phyloP scores from a whole-genome alignment of 2,113 vertebrate genomes.

The Phylloscopus trochilus region DNA sequence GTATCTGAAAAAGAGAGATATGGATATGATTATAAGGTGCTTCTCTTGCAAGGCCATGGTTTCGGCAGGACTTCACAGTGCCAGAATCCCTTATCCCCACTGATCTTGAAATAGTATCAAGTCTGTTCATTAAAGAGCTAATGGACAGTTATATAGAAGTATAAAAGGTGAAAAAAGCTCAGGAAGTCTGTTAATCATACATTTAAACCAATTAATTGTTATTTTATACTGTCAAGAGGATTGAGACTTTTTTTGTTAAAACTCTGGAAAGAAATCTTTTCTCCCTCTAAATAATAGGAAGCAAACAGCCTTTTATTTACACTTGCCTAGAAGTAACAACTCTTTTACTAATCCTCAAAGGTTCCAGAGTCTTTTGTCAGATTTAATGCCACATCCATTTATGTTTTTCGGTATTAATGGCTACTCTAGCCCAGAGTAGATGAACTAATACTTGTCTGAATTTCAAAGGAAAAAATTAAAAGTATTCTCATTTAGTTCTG shows the following conservation, averaged over 20 bases:
- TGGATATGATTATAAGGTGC: neutral
- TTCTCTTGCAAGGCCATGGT: neutral
- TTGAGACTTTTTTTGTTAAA: neutral
- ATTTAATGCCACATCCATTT: neutral
- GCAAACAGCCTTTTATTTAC: neutral
- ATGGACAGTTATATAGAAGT: neutral
- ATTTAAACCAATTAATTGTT: neutral
- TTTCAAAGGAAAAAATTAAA: neutral
- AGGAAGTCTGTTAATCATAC: neutral
- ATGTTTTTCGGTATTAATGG: neutral
- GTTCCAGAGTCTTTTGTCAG: neutral
- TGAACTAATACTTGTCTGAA: neutral
- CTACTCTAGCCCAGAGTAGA: neutral
- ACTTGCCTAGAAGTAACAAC: neutral
- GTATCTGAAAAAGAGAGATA: neutral
- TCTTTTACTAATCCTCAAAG: neutral
- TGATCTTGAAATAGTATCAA: neutral
- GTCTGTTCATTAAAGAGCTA: neutral
- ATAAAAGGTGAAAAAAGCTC: neutral
- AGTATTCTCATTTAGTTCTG: neutral
- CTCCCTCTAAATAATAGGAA: neutral
- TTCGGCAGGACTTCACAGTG: neutral
- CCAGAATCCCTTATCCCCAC: neutral
- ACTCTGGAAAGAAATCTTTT: neutral
- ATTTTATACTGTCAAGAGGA: neutral